Base-by-base conservation (phyloP, 2,797 vertebrate species). In the Ibycter americanus region DNA sequence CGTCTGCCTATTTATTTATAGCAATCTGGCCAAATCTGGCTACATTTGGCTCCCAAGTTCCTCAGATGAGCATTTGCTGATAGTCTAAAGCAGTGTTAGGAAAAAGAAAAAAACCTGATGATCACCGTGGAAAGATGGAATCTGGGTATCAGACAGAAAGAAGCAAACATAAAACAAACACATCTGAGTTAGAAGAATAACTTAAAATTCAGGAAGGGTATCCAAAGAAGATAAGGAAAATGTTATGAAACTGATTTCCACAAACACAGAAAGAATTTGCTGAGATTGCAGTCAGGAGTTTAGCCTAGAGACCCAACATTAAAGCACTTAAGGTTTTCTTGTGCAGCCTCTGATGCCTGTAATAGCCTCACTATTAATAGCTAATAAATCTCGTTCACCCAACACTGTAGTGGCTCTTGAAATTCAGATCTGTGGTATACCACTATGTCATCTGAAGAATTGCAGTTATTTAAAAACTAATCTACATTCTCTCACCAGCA, bases 211-310 rank as follows among this genome's bases (percentile, higher is more conserved):
- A 78, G 56, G 55, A 85, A 95, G 34, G 3, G 4, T 42, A 31
- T 73, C 83, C 92, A 91, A 93, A 92, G 61, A 62, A 94, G 93
- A 92, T 21, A 88, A 65, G 31, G 42, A 72, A 51, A 68, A 76
- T 88, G 51, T 88, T 81, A 55, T 67, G 72, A 83, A 91, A 71
- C 40, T 74, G 1, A 46, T 95, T 93, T 91, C 61, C 89, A 86
- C 62, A 76, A 93, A 76, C 34, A 87, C 22, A 54, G 46, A 40
- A 82, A 27, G 61, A 94, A 90, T 95, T 83, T 95, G 87, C 87
- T 95, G 91, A 90, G 66, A 47, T 12, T 95, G 83, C 58, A 82
- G 68, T 65, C 47, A 56, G 34, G 27, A 46, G n/a, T 67, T 89
- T 61, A 65, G 72, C 89, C 42, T 47, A n/a, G 49, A 83, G 13